A percentile compares a stretch with the other conserved stretches of the same genome.
Conservation (phyloP, 2,888 invertebrate genomes). For the Nemurella pictetii region DNA sequence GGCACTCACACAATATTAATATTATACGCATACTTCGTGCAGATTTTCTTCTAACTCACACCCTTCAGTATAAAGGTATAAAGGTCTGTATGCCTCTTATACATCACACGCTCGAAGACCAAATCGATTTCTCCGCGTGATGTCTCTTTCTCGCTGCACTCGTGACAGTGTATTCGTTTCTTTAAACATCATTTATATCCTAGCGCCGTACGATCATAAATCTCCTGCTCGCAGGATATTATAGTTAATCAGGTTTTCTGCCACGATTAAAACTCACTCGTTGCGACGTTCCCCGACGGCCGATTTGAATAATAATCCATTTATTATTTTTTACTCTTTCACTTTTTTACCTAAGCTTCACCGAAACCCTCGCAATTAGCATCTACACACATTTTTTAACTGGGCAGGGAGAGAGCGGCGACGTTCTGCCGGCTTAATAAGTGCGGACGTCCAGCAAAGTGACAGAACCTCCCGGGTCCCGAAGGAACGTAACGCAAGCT, state of each 20-base stretch:
- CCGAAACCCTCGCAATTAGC: background rate
- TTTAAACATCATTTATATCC: background rate
- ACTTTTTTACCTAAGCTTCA: background rate
- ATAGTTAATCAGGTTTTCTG: background rate
- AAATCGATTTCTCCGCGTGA: background rate
- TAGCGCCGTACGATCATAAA: background rate
- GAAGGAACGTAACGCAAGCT: constrained; percentile 33
- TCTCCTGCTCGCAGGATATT: background rate
- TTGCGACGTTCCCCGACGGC: background rate
- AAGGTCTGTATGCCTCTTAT: no score
- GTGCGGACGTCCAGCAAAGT: background rate
- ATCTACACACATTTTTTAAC: background rate
- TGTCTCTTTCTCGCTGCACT: background rate
- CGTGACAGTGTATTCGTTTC: background rate
- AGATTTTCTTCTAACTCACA: no score
- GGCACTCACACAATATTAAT: background rate
- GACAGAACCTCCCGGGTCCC: constrained; percentile 33
- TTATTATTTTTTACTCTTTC: background rate
- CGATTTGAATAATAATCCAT: background rate
- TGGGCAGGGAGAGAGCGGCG: background rate
- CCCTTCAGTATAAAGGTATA: no score
- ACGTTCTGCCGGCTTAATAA: background rate
- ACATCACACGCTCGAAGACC: background rate
- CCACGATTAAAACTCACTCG: background rate
- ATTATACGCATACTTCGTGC: no score